Conservation (phyloP, 1,140 invertebrate genomes). For the Habropoda laboriosa region DNA sequence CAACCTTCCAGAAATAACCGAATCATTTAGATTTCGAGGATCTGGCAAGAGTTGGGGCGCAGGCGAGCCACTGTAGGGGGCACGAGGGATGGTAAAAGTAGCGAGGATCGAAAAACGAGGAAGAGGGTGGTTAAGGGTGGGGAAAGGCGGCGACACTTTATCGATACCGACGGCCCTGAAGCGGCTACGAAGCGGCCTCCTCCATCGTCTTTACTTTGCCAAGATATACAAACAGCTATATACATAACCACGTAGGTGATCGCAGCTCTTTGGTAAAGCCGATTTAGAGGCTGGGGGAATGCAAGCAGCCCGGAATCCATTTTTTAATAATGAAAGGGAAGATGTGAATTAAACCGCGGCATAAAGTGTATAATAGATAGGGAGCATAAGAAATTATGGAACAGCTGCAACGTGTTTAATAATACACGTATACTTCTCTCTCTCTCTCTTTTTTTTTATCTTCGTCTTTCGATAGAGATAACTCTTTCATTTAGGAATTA, state of each 20-base stretch:
- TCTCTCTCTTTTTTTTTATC: too few species aligned
- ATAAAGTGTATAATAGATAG: background rate
- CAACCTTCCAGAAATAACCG: constrained; percentile 68
- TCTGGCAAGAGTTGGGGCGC: constrained; percentile 28
- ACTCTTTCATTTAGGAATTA: too few species aligned
- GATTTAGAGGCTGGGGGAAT: constrained; percentile 13
- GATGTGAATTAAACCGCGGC: background rate
- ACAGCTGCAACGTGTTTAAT: background rate
- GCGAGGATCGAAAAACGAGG: constrained; percentile 44
- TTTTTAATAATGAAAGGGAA: constrained; percentile 17
- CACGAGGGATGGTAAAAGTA: background rate
- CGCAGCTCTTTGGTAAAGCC: constrained; percentile 37
- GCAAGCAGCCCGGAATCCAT: background rate
- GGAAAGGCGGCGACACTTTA: constrained; percentile 61
- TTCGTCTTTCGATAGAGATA: too few species aligned
- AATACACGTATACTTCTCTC: too few species aligned
- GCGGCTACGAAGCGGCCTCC: constrained; percentile 44
- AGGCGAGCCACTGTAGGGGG: constrained; percentile 34
- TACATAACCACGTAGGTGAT: constrained; percentile 12
- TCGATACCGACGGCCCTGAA: constrained; percentile 52
- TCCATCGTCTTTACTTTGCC: constrained; percentile 57
- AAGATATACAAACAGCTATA: constrained; percentile 51
- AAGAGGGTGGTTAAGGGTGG: constrained; percentile 7
- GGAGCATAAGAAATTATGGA: background rate
- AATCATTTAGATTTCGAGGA: constrained; percentile 69